A percentile compares a stretch with the other conserved stretches of the same genome.
phyloP scores from a whole-genome alignment of 1,140 invertebrate genomes.

The Ptiloglossa arizonensis region DNA sequence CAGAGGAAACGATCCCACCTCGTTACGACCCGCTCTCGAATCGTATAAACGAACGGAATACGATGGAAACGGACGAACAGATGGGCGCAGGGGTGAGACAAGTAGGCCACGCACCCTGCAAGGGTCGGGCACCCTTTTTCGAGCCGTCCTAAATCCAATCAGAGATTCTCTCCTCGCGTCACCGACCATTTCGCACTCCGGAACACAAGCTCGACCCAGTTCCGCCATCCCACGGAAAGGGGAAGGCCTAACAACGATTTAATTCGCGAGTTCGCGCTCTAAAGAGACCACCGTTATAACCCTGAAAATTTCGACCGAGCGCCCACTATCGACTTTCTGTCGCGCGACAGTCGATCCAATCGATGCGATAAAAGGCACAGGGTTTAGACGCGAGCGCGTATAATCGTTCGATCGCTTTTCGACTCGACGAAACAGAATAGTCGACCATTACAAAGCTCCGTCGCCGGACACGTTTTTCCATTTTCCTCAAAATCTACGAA shows the following conservation, averaged over 20 bases:
- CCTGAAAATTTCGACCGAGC: neutral
- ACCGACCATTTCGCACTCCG: neutral
- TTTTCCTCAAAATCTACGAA: too few relatives aligned
- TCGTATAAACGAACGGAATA: slow-evolving; percentile 9
- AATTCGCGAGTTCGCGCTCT: slow-evolving; percentile 29
- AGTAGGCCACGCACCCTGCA: slow-evolving; percentile 9
- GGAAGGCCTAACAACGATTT: slow-evolving; percentile 35
- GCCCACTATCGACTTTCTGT: too few relatives aligned
- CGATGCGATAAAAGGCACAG: too few relatives aligned
- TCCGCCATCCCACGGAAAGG: neutral
- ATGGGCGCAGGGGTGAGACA: slow-evolving; percentile 8
- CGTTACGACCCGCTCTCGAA: neutral
- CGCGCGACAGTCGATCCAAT: too few relatives aligned
- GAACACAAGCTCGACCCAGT: slow-evolving; percentile 36
- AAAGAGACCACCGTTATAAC: slow-evolving; percentile 1
- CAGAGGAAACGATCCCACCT: neutral
- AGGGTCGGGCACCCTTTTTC: slow-evolving; percentile 42
- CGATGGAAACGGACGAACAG: slow-evolving; percentile 10
- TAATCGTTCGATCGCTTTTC: too few relatives aligned
- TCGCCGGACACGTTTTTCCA: too few relatives aligned
- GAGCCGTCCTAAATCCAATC: slow-evolving; percentile 34
- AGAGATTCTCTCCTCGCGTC: slow-evolving; percentile 12
- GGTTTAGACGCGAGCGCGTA: too few relatives aligned
- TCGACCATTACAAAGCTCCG: too few relatives aligned
- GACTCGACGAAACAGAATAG: too few relatives aligned